Evolutionary conservation across 2,797 vertebrate species (phyloP), one percentile per base, ranked within the genome.

Genomic region (Pelobates cultripes): DNA sequence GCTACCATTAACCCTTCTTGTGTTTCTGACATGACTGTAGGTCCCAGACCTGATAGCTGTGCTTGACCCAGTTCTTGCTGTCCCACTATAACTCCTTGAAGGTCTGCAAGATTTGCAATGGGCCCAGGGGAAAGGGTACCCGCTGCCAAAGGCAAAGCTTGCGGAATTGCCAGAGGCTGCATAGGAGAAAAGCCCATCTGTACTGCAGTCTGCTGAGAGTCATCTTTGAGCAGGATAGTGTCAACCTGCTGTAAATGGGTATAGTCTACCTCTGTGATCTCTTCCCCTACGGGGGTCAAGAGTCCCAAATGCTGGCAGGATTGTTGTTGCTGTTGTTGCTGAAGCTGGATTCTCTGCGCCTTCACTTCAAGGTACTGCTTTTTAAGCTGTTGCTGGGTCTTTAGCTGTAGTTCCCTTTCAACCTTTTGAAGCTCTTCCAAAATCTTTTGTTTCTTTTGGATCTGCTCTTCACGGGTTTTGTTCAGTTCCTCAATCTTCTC

Each of bases 1-100:
- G 94, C 94, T 93, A 95, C 94, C 94, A 95, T 95, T 94, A 95
- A 93, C 91, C 94, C 94, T 92, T 95, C 94, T 90, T 94, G 93
- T 90, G 94, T 93, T 91, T 95, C 94, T 92, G 93, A 90, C 87
- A 95, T 92, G 91, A 94, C 92, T 93, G 93, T 92, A 94, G 94
- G 93, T 89, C 94, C 94, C 90, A 95, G 91, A 90, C 93, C 94
- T 91, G 93, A 91, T 90, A 95, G 93, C 89, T 94, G 93, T 90
- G 93, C 93, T 93, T 94, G 93, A 90, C 93, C 93, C 92, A 95
- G 87, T 82, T 94, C 93, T 92, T 94, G 94, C 92, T 95, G 94
- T 93, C 93, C 93, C 93, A 94, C 93, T 92, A 95, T 93, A 86
- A 95, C 93, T 92, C 93, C 93, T 93, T 95, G 94, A 85, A 95